These are phyloP conservation scores for Sprattus sprattus DNA, from an alignment of 2,113 vertebrate species.

Conservation along the genomic window DNA sequence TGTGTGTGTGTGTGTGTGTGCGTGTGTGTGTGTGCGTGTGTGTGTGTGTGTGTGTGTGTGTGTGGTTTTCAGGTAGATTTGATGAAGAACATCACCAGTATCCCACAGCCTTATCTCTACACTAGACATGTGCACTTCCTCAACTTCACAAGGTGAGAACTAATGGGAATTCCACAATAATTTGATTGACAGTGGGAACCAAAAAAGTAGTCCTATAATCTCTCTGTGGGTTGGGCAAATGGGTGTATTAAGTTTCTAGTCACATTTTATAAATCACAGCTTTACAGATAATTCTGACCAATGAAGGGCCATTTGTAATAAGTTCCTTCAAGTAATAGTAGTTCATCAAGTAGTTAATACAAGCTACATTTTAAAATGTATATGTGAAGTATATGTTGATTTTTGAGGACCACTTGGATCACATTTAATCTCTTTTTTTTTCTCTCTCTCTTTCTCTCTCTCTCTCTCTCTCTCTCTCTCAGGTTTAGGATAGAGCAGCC, in stretches of 20 bases:
- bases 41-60: slow-evolving; percentile 13
- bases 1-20: background rate
- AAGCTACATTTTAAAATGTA: too few relatives aligned
- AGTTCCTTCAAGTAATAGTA: too few relatives aligned
- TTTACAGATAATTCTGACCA: too few relatives aligned
- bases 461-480: slow-evolving; percentile 41
- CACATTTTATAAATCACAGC: too few relatives aligned
- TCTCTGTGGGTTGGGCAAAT: too few relatives aligned
- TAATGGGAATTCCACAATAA: slow-evolving; percentile 22
- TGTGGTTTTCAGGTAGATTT: slow-evolving; percentile 82
- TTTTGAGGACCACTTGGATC: too few relatives aligned
- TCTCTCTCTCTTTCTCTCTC: background rate
- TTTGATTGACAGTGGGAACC: background rate
- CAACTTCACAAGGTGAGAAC: slow-evolving; percentile 93
- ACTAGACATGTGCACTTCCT: slow-evolving; percentile 98
- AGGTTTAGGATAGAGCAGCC: slow-evolving; percentile 97
- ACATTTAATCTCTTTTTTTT: background rate
- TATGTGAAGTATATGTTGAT: too few relatives aligned
- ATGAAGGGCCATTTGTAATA: too few relatives aligned
- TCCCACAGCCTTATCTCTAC: slow-evolving; percentile 95
- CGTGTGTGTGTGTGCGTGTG: slow-evolving; percentile 23
- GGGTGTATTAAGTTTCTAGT: too few relatives aligned
- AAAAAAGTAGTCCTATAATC: background rate
- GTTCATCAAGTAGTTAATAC: too few relatives aligned
- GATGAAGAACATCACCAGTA: slow-evolving; percentile 94